A percentile compares a stretch with the other conserved stretches of the same genome.
These are phyloP conservation scores for Aphidius colemani DNA, from an alignment of 2,888 invertebrate genomes.

Conservation along the genomic window DNA sequence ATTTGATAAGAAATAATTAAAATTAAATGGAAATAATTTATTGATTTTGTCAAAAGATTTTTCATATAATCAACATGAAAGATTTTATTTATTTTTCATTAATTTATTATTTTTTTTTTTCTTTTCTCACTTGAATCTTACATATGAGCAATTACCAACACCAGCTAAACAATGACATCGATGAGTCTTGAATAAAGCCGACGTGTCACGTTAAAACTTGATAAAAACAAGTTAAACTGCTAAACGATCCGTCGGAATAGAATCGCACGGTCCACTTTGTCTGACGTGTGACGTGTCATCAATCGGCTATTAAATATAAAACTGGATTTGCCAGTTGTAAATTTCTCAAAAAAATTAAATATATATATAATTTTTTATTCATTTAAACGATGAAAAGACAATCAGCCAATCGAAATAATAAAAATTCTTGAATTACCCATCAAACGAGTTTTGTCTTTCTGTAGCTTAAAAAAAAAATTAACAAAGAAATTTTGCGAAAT, in stretches of 20 bases:
- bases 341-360: not conserved
- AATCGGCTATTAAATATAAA: constrained; percentile 19
- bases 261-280: constrained; percentile 12
- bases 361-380: too few species aligned
- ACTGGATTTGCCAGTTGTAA: constrained; percentile 8
- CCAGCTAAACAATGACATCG: too few species aligned
- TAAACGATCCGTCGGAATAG: constrained; percentile 10
- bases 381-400: too few species aligned
- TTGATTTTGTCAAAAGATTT: too few species aligned
- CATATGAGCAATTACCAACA: constrained; percentile 13
- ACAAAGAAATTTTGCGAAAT: too few species aligned
- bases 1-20: too few species aligned
- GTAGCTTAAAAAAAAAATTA: not conserved
- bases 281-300: constrained; percentile 7
- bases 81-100: not conserved
- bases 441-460: constrained; percentile 10
- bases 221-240: constrained; percentile 12
- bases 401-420: too few species aligned
- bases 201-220: not conserved
- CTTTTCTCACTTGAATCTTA: constrained; percentile 22
- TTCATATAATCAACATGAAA: too few species aligned
- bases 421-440: constrained; percentile 14
- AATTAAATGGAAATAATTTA: too few species aligned
- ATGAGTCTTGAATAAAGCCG: too few species aligned
- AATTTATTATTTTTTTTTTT: constrained; percentile 20